Base-by-base conservation (phyloP, 2,888 invertebrate species). In the Agrochola macilenta region DNA sequence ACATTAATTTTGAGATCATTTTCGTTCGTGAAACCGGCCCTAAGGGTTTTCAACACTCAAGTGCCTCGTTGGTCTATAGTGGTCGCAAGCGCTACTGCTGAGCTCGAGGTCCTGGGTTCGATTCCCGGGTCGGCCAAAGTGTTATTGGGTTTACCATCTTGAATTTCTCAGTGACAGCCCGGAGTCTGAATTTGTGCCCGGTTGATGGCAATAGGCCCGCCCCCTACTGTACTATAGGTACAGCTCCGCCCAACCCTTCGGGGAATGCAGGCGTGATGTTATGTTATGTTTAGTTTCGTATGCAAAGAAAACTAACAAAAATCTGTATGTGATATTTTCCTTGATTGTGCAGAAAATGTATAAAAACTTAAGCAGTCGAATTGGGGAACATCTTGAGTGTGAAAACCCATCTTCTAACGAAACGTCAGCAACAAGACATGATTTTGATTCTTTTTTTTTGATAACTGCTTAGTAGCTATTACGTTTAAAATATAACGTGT, bases 391-490 rank as follows among this genome's bases (percentile, higher is more conserved):
- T n/a, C 11, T 30, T 71, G 17, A n/a, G 54, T 71, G 35, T 58
- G n/a, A 57, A n/a, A 57, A 58, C 26, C 23, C 14, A 57, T 30
- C 20, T 58, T 46, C 12, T 11, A 52, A 58, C 0, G 73, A 79
- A 81, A 79, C 75, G 76, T 79, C 84, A 79, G 66, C 66, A 61
- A 60, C 57, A 74, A 57, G 20, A 71, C 52, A n/a, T 57, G 35
- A 60, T 17, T 60, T 60, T 9, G 69, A 72, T 81, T 76, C 79
- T 74, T 63, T 68, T 73, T 64, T 79, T 52, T 87, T 46, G 14
- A 80, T 75, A 77, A 61, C 71, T 52, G 71, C 76, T 87, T 81
- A 23, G 46, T 81, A 78, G 76, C 63, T 79, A 70, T 85, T 80
- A 78, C 20, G 69, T 83, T 87, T 70, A 57, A 69, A 54, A 43